Percentiles rank a stretch among this genome's conserved stretches.
phyloP scores from a whole-genome alignment of 2,888 invertebrate genomes.

The Hyles lineata region DNA sequence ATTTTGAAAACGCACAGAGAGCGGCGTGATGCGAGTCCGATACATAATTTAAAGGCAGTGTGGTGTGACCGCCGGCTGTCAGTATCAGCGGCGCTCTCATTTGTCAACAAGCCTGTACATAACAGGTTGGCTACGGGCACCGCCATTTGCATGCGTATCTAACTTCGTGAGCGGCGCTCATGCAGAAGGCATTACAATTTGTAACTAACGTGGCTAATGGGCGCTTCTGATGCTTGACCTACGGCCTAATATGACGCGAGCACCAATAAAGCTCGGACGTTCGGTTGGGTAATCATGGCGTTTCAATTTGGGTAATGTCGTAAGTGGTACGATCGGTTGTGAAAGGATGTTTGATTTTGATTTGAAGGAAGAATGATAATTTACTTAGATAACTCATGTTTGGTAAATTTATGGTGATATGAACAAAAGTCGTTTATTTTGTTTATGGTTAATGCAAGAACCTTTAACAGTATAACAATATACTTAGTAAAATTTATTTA shows the following conservation, averaged over 20 bases:
- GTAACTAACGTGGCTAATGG: slow-evolving; percentile 43
- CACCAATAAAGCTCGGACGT: slow-evolving; percentile 31
- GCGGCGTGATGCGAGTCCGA: slow-evolving; percentile 44
- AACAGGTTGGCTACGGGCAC: slow-evolving; percentile 51
- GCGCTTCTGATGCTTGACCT: slow-evolving; percentile 29
- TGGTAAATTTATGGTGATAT: too few species aligned
- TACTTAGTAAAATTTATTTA: too few species aligned
- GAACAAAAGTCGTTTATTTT: too few species aligned
- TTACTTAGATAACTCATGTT: neutral
- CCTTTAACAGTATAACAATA: too few species aligned
- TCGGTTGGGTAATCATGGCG: neutral
- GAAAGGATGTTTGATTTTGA: slow-evolving; percentile 16
- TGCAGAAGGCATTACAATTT: slow-evolving; percentile 47
- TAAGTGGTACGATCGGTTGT: neutral
- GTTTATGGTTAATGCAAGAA: too few species aligned
- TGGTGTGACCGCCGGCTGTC: slow-evolving; percentile 53
- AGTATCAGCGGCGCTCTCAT: slow-evolving; percentile 58
- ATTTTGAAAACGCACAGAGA: neutral
- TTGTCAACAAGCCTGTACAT: slow-evolving; percentile 61
- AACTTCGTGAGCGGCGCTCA: slow-evolving; percentile 39
- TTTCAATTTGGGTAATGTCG: neutral
- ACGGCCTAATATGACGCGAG: slow-evolving; percentile 29
- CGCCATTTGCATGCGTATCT: slow-evolving; percentile 48
- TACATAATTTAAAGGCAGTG: slow-evolving; percentile 56
- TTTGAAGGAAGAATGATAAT: slow-evolving; percentile 1